Conservation (phyloP, 2,797 vertebrate genomes). For the Rousettus madagascariensis region DNA sequence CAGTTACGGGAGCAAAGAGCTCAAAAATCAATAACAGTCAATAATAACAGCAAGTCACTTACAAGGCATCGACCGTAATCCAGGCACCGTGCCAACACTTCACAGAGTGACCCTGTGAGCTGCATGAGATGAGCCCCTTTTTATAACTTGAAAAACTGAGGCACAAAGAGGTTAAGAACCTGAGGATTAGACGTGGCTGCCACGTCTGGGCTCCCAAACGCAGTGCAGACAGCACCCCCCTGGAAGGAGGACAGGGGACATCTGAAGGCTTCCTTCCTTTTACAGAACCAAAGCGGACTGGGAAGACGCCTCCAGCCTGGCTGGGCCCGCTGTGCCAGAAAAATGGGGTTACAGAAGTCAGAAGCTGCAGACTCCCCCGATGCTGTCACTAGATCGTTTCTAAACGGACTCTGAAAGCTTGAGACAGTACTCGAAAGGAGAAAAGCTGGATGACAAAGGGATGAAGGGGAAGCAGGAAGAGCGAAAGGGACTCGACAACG, state of each 20-base stretch:
- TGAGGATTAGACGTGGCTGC: neutral
- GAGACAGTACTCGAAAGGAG: neutral
- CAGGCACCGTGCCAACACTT: neutral
- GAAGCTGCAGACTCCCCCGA: neutral
- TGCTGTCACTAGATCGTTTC: neutral
- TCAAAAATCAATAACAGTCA: neutral
- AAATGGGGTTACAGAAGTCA: neutral
- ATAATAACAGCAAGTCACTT: neutral
- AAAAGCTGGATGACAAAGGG: neutral
- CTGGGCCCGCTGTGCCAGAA: fast-evolving
- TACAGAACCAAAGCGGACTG: neutral
- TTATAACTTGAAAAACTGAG: neutral
- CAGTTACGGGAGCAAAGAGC: neutral
- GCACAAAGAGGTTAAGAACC: neutral
- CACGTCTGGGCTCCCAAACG: neutral
- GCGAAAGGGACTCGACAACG: fast-evolving
- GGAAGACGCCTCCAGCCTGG: neutral
- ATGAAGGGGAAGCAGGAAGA: neutral
- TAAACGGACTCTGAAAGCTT: neutral
- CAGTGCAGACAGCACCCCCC: neutral
- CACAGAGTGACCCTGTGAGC: neutral
- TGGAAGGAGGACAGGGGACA: neutral
- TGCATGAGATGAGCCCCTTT: neutral
- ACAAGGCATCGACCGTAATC: neutral
- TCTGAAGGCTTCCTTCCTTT: neutral